Conservation (phyloP, 2,113 vertebrate genomes). For the Pithys albifrons region DNA sequence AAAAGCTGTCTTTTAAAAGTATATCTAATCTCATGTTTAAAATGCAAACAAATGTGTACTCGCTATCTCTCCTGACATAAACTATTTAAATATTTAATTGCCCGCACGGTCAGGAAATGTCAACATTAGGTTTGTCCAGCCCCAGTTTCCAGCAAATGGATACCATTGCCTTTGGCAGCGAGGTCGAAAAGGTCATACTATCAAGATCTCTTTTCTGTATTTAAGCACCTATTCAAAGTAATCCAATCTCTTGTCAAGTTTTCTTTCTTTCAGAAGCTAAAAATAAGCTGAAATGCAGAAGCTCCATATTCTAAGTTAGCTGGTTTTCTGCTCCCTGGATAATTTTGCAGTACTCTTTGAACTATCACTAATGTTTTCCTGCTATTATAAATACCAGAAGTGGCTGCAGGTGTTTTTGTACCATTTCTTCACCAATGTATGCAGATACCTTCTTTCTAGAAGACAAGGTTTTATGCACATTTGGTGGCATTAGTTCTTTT, state of each 20-base stretch:
- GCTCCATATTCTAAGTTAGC: not conserved
- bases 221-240: not conserved
- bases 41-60: not conserved
- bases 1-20: not conserved
- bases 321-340: not conserved
- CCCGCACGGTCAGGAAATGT: not conserved
- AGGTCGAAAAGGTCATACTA: not conserved
- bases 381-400: not conserved
- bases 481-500: not conserved
- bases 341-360: not conserved
- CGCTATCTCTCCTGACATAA: not conserved
- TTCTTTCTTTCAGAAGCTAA: not conserved
- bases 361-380: not conserved
- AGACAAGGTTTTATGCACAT: not conserved
- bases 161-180: not conserved
- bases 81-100: slow-evolving; percentile 29
- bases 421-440: not conserved
- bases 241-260: not conserved
- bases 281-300: not conserved
- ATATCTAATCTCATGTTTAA: not conserved
- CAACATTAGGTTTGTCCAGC: not conserved
- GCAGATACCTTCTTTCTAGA: not conserved
- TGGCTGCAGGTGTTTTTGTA: not conserved
- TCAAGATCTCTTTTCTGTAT: not conserved
- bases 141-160: not conserved